Conservation (phyloP, 2,113 vertebrate species). For the Glaucidium brasilianum region DNA sequence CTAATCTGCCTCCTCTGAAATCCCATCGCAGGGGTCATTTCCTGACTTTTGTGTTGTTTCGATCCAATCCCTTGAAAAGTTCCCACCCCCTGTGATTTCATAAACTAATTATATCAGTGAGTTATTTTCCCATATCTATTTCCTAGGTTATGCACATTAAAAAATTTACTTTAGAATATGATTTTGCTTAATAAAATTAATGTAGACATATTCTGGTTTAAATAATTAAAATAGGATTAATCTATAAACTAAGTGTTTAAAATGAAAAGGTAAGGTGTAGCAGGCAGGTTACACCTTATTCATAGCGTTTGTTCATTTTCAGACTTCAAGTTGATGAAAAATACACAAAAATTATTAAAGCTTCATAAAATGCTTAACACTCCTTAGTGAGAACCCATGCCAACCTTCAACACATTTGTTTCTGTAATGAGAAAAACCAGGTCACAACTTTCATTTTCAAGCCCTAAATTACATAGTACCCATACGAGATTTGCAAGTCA, state of each 20-base stretch:
- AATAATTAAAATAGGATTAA: background rate
- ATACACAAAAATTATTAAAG: background rate
- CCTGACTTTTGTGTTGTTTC: constrained; percentile 78
- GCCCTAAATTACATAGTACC: background rate
- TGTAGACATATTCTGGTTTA: background rate
- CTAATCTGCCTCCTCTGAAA: constrained; percentile 62
- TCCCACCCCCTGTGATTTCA: constrained; percentile 31
- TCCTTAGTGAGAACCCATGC: background rate
- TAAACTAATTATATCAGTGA: constrained; percentile 14
- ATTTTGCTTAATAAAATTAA: constrained; percentile 24
- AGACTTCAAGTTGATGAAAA: background rate
- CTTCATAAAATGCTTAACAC: background rate
- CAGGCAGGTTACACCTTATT: background rate
- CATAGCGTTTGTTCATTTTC: background rate
- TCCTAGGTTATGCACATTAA: background rate
- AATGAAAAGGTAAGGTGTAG: background rate
- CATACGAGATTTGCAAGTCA: background rate
- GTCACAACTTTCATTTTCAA: background rate
- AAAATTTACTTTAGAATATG: background rate
- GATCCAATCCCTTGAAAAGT: constrained; percentile 57
- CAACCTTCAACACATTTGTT: background rate
- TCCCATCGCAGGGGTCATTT: constrained; percentile 80
- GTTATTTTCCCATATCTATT: background rate
- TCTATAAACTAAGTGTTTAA: background rate
- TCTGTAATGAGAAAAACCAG: background rate